A percentile compares a stretch with the other conserved stretches of the same genome.
Evolutionary conservation across 2,113 vertebrate species (phyloP).

Genomic region (Azemiops feae): DNA sequence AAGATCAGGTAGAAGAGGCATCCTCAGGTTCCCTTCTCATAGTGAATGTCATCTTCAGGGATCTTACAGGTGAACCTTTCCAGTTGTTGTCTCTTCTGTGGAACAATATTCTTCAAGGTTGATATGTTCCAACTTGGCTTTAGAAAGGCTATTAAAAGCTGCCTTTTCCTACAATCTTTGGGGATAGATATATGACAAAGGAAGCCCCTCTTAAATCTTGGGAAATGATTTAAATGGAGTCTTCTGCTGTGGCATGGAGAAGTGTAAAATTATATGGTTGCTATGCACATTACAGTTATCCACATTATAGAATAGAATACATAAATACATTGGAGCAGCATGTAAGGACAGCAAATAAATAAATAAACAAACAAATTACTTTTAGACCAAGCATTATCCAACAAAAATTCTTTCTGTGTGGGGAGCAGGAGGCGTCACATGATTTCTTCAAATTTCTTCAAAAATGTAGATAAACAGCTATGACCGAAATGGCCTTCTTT

Average conservation of each 20-base stretch:
- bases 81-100: background rate
- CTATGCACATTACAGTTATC: background rate
- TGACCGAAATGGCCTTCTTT: background rate
- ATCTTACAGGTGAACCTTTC: background rate
- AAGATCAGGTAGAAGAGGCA: background rate
- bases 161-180: background rate
- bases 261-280: background rate
- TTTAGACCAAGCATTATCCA: background rate
- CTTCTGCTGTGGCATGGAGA: background rate
- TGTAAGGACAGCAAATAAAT: background rate
- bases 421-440: background rate
- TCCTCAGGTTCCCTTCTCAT: background rate
- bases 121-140: background rate
- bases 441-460: background rate
- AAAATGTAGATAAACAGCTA: background rate
- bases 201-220: background rate
- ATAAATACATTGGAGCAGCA: background rate
- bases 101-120: background rate
- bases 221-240: background rate
- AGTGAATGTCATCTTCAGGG: background rate
- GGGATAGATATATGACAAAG: background rate
- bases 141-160: background rate
- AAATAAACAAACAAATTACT: background rate
- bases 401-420: background rate
- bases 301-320: background rate